Evolutionary conservation across 2,797 vertebrate genomes (phyloP).

Genomic region (Furcifer pardalis): DNA sequence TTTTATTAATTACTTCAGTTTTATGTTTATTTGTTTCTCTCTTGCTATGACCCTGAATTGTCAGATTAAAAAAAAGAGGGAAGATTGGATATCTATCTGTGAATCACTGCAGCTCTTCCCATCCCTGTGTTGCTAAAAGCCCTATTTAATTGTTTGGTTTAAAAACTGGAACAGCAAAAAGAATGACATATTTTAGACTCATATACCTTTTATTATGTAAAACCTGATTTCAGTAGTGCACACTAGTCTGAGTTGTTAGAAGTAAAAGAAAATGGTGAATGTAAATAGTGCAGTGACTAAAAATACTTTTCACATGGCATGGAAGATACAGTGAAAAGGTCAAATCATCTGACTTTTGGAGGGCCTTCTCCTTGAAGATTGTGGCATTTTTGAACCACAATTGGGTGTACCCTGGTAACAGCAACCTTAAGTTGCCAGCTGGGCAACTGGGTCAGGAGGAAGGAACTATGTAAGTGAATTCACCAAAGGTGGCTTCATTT

Average conservation of each 20-base stretch:
- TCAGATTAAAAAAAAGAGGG: background rate
- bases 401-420: no score
- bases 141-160: background rate
- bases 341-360: background rate
- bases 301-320: background rate
- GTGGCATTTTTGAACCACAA: no score
- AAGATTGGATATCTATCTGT: background rate
- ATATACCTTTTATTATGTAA: background rate
- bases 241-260: background rate
- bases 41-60: background rate
- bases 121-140: background rate
- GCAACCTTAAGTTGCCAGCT: no score
- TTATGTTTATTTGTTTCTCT: slow-evolving; percentile 12
- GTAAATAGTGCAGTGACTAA: background rate
- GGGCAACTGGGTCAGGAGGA: no score
- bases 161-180: background rate
- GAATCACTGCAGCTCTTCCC: background rate
- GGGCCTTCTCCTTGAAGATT: no score
- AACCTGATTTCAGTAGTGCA: background rate
- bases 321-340: background rate
- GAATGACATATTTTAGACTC: background rate
- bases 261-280: background rate
- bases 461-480: no score
- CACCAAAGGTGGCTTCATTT: no score
- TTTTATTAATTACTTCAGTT: slow-evolving; percentile 21